A percentile compares a stretch with the other conserved stretches of the same genome.
These are phyloP conservation scores for Protomyctophum bolini DNA, from an alignment of 2,113 vertebrate genomes.

Conservation along the genomic window DNA sequence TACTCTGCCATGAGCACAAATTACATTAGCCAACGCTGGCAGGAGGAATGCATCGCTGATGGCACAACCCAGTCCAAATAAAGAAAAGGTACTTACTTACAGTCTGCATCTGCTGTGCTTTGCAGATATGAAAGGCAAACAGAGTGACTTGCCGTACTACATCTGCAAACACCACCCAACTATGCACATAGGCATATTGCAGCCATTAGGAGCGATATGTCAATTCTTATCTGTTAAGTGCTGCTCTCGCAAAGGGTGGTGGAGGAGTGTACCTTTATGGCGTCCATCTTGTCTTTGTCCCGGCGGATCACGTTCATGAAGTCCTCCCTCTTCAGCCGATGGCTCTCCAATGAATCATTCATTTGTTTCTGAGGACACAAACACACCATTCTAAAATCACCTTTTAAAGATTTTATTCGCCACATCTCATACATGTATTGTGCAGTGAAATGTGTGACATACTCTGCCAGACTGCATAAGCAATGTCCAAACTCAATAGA, in stretches of 20 bases:
- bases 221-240: constrained; percentile 64
- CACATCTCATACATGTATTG: no score
- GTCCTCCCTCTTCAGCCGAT: constrained; percentile 67
- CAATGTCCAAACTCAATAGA: no score
- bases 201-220: constrained; percentile 48
- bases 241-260: constrained; percentile 10
- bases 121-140: constrained; percentile 41
- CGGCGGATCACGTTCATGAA: constrained; percentile 65
- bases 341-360: constrained; percentile 75
- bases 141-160: constrained; percentile 17
- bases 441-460: not conserved
- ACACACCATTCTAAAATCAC: not conserved
- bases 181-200: constrained; percentile 35
- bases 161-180: constrained; percentile 43
- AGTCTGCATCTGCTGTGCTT: constrained; percentile 6
- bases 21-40: not conserved
- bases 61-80: not conserved
- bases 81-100: constrained; percentile 8
- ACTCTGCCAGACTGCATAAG: no score
- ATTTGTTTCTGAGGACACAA: constrained; percentile 74
- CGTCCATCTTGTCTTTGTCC: constrained; percentile 74
- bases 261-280: constrained; percentile 75
- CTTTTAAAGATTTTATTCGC: no score
- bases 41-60: not conserved
- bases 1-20: no score